Percentiles rank a stretch among this genome's conserved stretches.
Conservation (phyloP, 2,113 vertebrate genomes). For the Daubentonia madagascariensis region DNA sequence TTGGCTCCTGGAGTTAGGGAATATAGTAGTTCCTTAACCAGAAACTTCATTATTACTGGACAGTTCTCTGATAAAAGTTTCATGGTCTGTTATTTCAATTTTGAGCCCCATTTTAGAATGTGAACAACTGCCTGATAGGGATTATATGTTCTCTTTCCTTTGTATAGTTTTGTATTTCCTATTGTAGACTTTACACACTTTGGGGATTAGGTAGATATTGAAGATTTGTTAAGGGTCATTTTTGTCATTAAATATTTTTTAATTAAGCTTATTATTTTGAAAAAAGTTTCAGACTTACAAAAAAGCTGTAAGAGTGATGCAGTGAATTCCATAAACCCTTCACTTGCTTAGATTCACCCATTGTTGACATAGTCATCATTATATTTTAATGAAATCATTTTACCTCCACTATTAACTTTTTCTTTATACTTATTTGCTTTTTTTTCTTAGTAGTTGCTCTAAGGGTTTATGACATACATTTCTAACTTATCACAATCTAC, state of each 20-base stretch:
- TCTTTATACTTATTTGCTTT: not conserved
- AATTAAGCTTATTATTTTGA: not conserved
- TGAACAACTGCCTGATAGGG: not conserved
- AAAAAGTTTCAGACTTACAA: not conserved
- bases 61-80: not conserved
- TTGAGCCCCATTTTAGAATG: not conserved
- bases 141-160: not conserved
- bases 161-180: not conserved
- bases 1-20: not conserved
- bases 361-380: not conserved
- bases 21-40: not conserved
- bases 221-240: not conserved
- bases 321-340: not conserved
- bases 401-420: not conserved
- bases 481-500: not conserved
- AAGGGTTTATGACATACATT: not conserved
- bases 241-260: slow-evolving; percentile 9
- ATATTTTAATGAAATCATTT: not conserved
- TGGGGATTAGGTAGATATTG: not conserved
- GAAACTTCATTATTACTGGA: not conserved
- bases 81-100: not conserved
- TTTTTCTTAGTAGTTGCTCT: not conserved
- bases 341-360: not conserved
- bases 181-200: not conserved
- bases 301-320: not conserved